phyloP scores from a whole-genome alignment of 2,797 vertebrate genomes.

The Chelon labrosus region DNA sequence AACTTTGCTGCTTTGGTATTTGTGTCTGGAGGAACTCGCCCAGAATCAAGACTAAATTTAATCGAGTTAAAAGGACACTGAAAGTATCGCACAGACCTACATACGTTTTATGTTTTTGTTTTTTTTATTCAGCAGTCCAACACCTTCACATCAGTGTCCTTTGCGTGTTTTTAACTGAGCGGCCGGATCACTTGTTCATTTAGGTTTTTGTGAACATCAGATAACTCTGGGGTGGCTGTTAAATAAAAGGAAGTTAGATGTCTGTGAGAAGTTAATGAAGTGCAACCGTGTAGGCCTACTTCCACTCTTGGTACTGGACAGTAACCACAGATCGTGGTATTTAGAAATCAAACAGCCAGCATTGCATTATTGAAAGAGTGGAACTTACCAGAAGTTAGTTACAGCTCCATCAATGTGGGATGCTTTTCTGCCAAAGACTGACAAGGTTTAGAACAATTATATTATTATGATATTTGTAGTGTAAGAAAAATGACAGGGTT shows the following conservation, averaged over 20 bases:
- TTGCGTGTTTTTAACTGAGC: neutral
- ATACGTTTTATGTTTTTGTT: too few species aligned
- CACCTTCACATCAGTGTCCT: neutral
- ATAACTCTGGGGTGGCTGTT: conserved; percentile 28
- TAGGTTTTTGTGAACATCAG: conserved; percentile 12
- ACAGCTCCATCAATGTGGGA: neutral
- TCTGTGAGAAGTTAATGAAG: conserved; percentile 36
- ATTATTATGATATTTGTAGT: neutral
- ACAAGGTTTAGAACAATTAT: neutral
- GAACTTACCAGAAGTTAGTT: conserved; percentile 30
- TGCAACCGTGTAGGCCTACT: conserved; percentile 3
- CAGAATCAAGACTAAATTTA: too few species aligned
- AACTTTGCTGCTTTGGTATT: neutral
- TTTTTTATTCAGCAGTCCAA: neutral
- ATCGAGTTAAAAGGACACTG: neutral
- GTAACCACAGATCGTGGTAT: conserved; percentile 21
- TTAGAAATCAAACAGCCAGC: conserved; percentile 47
- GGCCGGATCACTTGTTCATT: neutral
- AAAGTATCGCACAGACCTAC: neutral
- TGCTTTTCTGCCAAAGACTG: neutral
- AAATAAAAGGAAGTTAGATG: conserved; percentile 66
- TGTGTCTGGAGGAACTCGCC: neutral
- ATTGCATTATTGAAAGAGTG: conserved; percentile 32
- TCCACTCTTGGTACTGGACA: conserved; percentile 42
- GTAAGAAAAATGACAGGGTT: too few species aligned